Percentiles rank a stretch among this genome's conserved stretches.
Evolutionary conservation across 2,113 vertebrate species (phyloP).

Genomic region (Cathartes aura): DNA sequence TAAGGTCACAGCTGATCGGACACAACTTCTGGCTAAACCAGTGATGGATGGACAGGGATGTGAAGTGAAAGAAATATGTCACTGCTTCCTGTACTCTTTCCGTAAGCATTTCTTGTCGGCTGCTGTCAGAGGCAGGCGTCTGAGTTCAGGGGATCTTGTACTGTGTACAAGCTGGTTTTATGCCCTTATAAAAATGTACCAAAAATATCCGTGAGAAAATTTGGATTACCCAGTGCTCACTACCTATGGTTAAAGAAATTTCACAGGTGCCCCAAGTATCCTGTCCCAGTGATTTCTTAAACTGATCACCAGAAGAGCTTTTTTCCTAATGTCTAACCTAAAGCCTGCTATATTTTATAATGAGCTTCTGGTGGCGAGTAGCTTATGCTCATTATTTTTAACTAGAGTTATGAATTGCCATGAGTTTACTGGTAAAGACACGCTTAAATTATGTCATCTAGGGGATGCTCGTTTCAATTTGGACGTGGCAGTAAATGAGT

Average conservation of each 20-base stretch:
- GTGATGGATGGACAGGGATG: not conserved
- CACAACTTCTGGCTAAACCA: not conserved
- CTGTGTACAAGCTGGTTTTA: not conserved
- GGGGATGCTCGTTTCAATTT: not conserved
- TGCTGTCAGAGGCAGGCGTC: not conserved
- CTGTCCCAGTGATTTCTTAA: not conserved
- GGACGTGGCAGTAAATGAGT: not conserved
- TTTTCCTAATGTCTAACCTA: not conserved
- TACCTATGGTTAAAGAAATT: not conserved
- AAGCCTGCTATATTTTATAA: not conserved
- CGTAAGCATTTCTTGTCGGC: not conserved
- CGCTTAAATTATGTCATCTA: not conserved
- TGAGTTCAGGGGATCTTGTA: not conserved
- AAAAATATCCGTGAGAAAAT: not conserved
- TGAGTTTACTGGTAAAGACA: not conserved
- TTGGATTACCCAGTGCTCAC: not conserved
- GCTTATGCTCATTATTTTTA: not conserved
- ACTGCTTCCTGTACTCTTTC: not conserved
- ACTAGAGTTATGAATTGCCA: not conserved
- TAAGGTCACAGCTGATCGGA: not conserved
- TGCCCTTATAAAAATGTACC: not conserved
- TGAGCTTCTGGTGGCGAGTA: not conserved
- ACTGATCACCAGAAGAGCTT: not conserved
- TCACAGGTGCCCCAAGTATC: not conserved
- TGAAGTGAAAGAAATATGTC: slow-evolving; percentile 40